Evolutionary conservation across 2,888 invertebrate species (phyloP).

Genomic region (Dynastes grantii): DNA sequence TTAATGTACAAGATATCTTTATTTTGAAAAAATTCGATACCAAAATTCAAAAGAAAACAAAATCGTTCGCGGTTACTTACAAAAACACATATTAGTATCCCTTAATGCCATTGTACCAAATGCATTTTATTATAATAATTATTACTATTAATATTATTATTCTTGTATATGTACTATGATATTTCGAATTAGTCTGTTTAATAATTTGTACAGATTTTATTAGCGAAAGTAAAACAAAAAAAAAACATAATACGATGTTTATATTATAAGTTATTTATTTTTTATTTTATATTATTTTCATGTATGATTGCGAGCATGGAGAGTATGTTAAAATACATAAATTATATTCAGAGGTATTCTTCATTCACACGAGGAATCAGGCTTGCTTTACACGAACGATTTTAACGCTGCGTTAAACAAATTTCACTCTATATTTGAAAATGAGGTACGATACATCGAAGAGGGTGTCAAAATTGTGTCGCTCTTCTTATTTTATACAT

Average conservation of each 20-base stretch:
- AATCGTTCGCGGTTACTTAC: conserved; percentile 23
- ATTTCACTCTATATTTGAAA: too few species aligned
- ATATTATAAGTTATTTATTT: conserved; percentile 62
- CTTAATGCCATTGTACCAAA: conserved; percentile 60
- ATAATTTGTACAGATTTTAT: conserved; percentile 59
- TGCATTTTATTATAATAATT: conserved; percentile 59
- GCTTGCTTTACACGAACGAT: too few species aligned
- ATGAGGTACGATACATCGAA: too few species aligned
- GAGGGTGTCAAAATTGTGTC: too few species aligned
- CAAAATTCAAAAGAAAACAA: conserved; percentile 30
- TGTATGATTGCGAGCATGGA: conserved; percentile 49
- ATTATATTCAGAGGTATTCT: conserved; percentile 11
- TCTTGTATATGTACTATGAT: conserved; percentile 49
- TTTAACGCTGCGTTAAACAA: too few species aligned
- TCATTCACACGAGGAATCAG: conserved; percentile 3
- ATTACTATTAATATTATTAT: conserved; percentile 22
- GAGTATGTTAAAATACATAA: conserved; percentile 10
- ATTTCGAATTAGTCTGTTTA: conserved; percentile 51
- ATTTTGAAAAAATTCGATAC: conserved; percentile 16
- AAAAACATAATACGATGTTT: conserved; percentile 55
- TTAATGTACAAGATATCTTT: background rate
- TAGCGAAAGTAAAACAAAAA: conserved; percentile 48
- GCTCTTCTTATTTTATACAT: too few species aligned
- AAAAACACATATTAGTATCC: conserved; percentile 41
- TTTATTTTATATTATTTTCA: conserved; percentile 54